Evolutionary conservation across 2,113 vertebrate genomes (phyloP), one percentile per base, ranked within the genome.

Genomic region (Channa maculata): DNA sequence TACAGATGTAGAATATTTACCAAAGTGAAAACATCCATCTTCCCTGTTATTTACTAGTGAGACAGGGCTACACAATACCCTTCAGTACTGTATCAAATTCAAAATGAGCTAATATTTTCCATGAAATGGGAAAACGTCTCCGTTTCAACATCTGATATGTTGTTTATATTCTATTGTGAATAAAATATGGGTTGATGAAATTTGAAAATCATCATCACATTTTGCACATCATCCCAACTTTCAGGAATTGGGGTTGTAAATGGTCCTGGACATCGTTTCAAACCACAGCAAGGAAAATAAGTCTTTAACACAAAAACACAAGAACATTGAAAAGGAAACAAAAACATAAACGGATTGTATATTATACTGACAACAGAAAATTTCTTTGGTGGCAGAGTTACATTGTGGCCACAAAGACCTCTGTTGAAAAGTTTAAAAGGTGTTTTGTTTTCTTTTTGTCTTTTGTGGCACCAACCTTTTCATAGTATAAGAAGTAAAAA

Each of bases 211-310:
- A 24, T 24, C 24, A 24, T 24, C 24, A 24, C 24, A 1, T 24
- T 24, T 24, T 24, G 24, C 24, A 24, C 24, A 24, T 24, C 24
- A 24, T 24, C 24, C 24, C 24, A 24, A 24, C 24, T 24, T 24
- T 24, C 24, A 24, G 24, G 24, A 24, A 24, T 24, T 24, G 24
- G 24, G 24, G 24, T 24, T 24, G 24, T 24, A 24, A 24, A 24
- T 24, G 54, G 63, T 58, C 45, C 1, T 8, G 15, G 64, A 49
- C 36, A 44, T 68, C 11, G 49, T 65, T 5, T 75, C 10, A 70
- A 68, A 69, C 48, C 62, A 70, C 70, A 73, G 54, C 65, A 79
- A 54, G 76, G 12, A 37, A 60, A 64, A 24, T 8, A 7, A 51
- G 33, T 46, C 10, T n/a, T 38, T 44, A 71, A 49, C 13, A 53